A percentile compares a stretch with the other conserved stretches of the same genome.
Conservation (phyloP, 2,888 invertebrate genomes). For the Girardia tigrina region DNA sequence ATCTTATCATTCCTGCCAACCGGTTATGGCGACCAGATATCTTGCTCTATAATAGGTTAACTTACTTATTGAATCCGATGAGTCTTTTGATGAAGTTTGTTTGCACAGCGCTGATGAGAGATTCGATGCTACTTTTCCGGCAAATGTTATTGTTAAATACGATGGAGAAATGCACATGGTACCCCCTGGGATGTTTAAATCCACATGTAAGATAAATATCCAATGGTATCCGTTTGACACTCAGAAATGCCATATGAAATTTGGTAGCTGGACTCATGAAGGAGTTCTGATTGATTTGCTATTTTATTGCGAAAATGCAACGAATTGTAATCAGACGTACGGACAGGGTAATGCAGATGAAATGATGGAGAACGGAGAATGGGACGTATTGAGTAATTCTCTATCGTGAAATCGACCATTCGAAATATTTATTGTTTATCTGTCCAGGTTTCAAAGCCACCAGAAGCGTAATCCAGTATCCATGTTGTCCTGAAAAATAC, state of each 20-base stretch:
- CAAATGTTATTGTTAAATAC: constrained; percentile 37
- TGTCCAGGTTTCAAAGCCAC: constrained; percentile 46
- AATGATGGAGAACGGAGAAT: constrained; percentile 30
- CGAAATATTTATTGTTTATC: background rate
- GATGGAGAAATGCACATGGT: constrained; percentile 38
- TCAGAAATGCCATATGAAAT: constrained; percentile 39
- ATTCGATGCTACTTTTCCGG: constrained; percentile 35
- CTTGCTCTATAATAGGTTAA: constrained; percentile 41
- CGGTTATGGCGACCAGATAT: constrained; percentile 41
- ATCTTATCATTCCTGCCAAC: constrained; percentile 39
- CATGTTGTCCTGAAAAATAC: constrained; percentile 65
- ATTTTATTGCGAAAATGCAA: constrained; percentile 29
- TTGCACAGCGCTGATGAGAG: constrained; percentile 36
- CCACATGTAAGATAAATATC: constrained; percentile 39
- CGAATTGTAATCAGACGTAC: constrained; percentile 24
- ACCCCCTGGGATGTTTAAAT: constrained; percentile 39
- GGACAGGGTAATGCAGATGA: background rate
- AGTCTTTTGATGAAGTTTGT: no score
- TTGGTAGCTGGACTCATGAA: constrained; percentile 39
- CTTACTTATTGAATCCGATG: background rate
- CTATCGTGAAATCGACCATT: background rate
- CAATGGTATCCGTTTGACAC: constrained; percentile 39
- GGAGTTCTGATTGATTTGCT: constrained; percentile 35
- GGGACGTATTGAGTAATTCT: constrained; percentile 14
- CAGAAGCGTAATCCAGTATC: constrained; percentile 51